Conservation (phyloP, 2,113 vertebrate genomes). For the Mystacornis crossleyi region DNA sequence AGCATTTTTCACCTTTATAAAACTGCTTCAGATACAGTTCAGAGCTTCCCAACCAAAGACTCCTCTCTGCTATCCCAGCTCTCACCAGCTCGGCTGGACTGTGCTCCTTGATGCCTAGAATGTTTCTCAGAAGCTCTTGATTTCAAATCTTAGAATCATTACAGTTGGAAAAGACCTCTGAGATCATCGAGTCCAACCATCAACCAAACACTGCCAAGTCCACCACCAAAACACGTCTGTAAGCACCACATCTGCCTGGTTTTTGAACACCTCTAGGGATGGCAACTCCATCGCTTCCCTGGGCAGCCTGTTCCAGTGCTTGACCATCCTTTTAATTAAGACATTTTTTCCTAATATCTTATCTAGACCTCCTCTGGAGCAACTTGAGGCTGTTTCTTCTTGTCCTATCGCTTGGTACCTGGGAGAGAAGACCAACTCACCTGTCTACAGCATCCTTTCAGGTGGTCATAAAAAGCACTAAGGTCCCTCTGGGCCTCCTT, state of each 20-base stretch:
- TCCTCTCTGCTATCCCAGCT: not conserved
- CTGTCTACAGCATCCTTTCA: not conserved
- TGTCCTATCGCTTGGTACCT: not conserved
- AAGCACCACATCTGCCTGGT: fast-evolving
- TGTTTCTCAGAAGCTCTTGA: not conserved
- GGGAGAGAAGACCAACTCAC: not conserved
- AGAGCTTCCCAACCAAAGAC: not conserved
- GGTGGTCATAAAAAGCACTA: not conserved
- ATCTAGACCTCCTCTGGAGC: not conserved
- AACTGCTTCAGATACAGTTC: not conserved
- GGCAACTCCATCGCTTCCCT: not conserved
- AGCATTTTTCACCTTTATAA: not conserved
- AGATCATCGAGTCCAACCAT: not conserved
- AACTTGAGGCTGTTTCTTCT: not conserved
- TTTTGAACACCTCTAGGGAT: not conserved
- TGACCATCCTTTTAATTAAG: not conserved
- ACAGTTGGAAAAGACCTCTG: not conserved
- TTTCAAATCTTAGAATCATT: not conserved
- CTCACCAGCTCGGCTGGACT: not conserved
- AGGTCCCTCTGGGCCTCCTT: not conserved
- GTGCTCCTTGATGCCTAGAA: not conserved
- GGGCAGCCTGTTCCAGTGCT: not conserved
- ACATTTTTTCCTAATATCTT: not conserved
- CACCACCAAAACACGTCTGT: not conserved
- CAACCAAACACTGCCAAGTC: not conserved